A percentile compares a stretch with the other conserved stretches of the same genome.
Conservation (phyloP, 2,113 vertebrate genomes). For the Mustela nigripes region DNA sequence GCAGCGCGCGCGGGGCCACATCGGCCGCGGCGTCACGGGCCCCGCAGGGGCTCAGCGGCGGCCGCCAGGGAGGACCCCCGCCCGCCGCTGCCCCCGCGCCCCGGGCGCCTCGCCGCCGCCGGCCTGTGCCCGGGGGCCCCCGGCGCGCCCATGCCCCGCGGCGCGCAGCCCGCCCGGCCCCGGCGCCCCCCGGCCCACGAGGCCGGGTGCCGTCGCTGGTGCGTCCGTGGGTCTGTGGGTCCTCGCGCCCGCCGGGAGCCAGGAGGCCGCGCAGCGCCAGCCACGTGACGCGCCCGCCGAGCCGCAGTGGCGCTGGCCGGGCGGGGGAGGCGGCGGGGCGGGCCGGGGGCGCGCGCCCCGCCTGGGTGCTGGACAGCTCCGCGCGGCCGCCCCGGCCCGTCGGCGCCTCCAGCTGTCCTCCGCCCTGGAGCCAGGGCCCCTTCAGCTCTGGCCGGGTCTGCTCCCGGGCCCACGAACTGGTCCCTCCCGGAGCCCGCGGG, state of each 20-base stretch:
- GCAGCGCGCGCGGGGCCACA: slow-evolving; percentile 71
- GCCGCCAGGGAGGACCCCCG: too few species aligned
- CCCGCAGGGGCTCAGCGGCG: slow-evolving; percentile 46
- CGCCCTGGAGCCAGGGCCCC: not conserved
- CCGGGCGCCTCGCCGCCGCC: too few species aligned
- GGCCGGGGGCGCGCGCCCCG: slow-evolving; percentile 68
- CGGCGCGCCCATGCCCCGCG: slow-evolving; percentile 71
- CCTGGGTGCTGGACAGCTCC: slow-evolving; percentile 81
- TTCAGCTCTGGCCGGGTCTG: not conserved
- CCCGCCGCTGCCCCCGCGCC: too few species aligned
- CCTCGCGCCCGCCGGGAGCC: slow-evolving; percentile 51
- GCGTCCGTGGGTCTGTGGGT: not conserved
- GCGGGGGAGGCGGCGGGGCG: slow-evolving; percentile 67
- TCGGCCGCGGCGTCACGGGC: slow-evolving; percentile 74
- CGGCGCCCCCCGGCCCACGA: not conserved
- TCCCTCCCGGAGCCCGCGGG: not conserved
- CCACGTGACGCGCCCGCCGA: slow-evolving; percentile 79
- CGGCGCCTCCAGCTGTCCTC: not conserved
- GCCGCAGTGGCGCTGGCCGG: slow-evolving; percentile 80
- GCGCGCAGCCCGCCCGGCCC: slow-evolving; percentile 36
- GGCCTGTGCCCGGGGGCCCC: too few species aligned
- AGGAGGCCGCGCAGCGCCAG: slow-evolving; percentile 71
- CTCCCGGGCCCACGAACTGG: not conserved
- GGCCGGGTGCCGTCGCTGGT: not conserved
- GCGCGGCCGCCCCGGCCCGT: accelerated